Evolutionary conservation across 2,888 invertebrate species (phyloP), one percentile per base, ranked within the genome.

Genomic region (Hirtodrosophila histrioides): DNA sequence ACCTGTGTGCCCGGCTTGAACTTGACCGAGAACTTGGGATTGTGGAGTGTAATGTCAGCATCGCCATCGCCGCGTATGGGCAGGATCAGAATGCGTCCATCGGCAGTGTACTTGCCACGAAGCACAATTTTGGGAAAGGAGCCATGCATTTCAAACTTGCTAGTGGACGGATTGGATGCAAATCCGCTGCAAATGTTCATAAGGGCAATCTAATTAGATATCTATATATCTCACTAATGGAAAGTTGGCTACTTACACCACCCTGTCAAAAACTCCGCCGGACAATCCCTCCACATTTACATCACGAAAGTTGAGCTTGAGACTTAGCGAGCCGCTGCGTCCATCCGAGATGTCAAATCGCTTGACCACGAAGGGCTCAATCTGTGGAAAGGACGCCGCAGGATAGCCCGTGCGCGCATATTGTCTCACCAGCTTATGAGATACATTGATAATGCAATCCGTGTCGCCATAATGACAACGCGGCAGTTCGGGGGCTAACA

Each of bases 61-160:
- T 88, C 81, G 27, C 92, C 92, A 68, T 90, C 89, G 10, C 92
- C 92, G 29, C 89, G 88, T 44, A 92, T 92, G 27, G 92, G 92
- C 36, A 93, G 80, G 36, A 93, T 89, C 10, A 92, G 80, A 36
- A 92, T 91, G 29, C 91, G 91, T 39, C 92, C 92, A 65, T 91
- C 89, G n/a, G 92, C 91, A 3, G 63, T 81, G 73, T 92, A 92
- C 61, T 89, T 89, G 33, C 90, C 89, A 11, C 80, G 88, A 40
- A 91, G 40, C 17, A 50, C 55, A 11, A 91, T 64, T 40, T 89
- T 91, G 7, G 90, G 90, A 0, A 91, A 78, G 3, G 71, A 73
- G 35, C 90, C 91, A 53, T 91, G 89, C 70, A 91, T 75, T 73
- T 91, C 91, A 35, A 89, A 91, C 79, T 91, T 91, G 46, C 89